These are phyloP conservation scores for Tringa solitaria DNA, from an alignment of 2,113 vertebrate genomes.

Conservation along the genomic window DNA sequence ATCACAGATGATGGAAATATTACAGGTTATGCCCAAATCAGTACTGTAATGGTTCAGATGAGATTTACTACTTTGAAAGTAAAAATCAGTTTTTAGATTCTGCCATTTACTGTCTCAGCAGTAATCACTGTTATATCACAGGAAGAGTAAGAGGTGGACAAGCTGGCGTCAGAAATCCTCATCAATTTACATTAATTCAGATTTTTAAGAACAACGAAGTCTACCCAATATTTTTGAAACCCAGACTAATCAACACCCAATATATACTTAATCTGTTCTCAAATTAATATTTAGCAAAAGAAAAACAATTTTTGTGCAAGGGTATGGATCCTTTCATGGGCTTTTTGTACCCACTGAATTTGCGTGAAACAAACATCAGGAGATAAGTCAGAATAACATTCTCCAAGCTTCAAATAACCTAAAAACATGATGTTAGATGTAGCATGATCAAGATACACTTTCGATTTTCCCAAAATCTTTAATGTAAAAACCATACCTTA, in stretches of 20 bases:
- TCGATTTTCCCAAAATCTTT: background rate
- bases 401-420: background rate
- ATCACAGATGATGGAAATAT: background rate
- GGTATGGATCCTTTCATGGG: background rate
- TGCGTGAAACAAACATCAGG: background rate
- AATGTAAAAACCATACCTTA: background rate
- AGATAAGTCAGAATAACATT: background rate
- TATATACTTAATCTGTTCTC: background rate
- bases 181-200: background rate
- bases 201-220: background rate
- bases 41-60: background rate
- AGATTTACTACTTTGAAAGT: background rate
- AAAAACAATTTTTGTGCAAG: background rate
- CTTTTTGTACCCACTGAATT: background rate
- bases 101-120: background rate
- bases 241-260: background rate
- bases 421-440: background rate
- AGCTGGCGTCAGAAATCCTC: background rate
- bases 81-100: background rate
- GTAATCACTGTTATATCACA: background rate
- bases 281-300: background rate
- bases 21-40: background rate
- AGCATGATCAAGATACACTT: background rate
- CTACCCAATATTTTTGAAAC: background rate
- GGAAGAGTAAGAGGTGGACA: background rate